Evolutionary conservation across 92 coral and sea anemone genomes (phyloP).

Genomic region (Montipora capitata): DNA sequence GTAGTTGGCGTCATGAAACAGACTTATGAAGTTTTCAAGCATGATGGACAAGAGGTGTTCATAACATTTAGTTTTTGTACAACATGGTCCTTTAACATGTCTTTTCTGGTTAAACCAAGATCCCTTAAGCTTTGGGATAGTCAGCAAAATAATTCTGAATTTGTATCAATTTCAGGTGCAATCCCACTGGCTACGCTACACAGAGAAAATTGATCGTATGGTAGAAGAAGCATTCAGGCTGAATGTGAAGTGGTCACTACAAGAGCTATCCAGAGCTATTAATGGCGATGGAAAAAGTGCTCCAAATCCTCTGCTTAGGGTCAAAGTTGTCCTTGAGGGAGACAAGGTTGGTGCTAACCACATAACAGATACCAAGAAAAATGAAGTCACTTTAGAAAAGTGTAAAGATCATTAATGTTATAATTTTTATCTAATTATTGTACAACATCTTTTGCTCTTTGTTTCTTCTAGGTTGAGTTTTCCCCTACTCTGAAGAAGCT

Average conservation of each 20-base stretch:
- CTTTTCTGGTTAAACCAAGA: not conserved
- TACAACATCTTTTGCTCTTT: not conserved
- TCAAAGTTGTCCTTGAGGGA: conserved; percentile 98
- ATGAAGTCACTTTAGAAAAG: no score
- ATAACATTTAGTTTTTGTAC: no score
- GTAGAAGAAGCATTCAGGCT: conserved; percentile 98
- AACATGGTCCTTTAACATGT: no score
- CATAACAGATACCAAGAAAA: not conserved
- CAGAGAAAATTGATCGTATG: conserved; percentile 99
- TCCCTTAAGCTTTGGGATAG: not conserved
- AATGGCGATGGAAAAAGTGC: conserved; percentile 98
- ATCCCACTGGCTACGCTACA: conserved; percentile 98
- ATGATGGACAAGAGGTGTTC: conserved; percentile 95
- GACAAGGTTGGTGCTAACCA: conserved; percentile 78
- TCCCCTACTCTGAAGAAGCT: conserved; percentile 96
- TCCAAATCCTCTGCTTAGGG: conserved; percentile 96
- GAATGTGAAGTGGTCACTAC: conserved; percentile 99
- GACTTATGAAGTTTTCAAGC: conserved; percentile 94
- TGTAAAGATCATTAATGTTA: not conserved
- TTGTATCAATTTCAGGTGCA: conserved; percentile 80
- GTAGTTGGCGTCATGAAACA: conserved; percentile 94
- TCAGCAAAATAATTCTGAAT: not conserved
- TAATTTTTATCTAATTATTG: no score
- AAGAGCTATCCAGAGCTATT: conserved; percentile 96
- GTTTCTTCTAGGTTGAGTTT: conserved; percentile 89